Percentiles rank a stretch among this genome's conserved stretches.
Evolutionary conservation across 2,797 vertebrate genomes (phyloP).

Genomic region (Gephyroberyx darwinii): DNA sequence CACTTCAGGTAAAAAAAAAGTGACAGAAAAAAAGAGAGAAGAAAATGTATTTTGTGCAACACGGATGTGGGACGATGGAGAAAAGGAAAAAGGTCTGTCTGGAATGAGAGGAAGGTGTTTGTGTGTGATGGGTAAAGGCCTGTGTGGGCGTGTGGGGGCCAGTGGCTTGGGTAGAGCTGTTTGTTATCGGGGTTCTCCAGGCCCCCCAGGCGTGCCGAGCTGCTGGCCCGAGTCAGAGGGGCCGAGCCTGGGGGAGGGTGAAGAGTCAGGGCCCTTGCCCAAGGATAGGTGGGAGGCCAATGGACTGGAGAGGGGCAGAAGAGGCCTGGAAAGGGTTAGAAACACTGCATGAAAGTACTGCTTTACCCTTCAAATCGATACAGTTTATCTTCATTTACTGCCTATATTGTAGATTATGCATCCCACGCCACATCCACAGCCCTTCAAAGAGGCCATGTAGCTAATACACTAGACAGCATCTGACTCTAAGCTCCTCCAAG

Average conservation of each 20-base stretch:
- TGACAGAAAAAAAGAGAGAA: conserved; percentile 56
- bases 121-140: conserved; percentile 69
- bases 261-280: conserved; percentile 46
- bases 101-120: conserved; percentile 67
- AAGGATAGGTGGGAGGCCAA: conserved; percentile 63
- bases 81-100: conserved; percentile 37
- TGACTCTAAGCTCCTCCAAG: conserved; percentile 22
- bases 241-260: conserved; percentile 56
- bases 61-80: conserved; percentile 34
- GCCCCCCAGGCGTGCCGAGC: conserved; percentile 62
- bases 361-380: conserved; percentile 39
- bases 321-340: conserved; percentile 30
- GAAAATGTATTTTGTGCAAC: conserved; percentile 58
- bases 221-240: conserved; percentile 69
- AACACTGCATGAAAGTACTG: conserved; percentile 45
- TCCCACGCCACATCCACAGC: conserved; percentile 11
- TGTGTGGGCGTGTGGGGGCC: conserved; percentile 59
- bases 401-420: conserved; percentile 43
- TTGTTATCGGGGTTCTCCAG: conserved; percentile 82
- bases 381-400: conserved; percentile 35
- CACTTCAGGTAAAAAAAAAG: conserved; percentile 48
- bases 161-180: conserved; percentile 67
- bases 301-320: conserved; percentile 48
- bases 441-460: conserved; percentile 22
- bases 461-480: conserved; percentile 1